Evolutionary conservation across 2,888 invertebrate species (phyloP), one percentile per base, ranked within the genome.

Genomic region (Stenodema calcarata): DNA sequence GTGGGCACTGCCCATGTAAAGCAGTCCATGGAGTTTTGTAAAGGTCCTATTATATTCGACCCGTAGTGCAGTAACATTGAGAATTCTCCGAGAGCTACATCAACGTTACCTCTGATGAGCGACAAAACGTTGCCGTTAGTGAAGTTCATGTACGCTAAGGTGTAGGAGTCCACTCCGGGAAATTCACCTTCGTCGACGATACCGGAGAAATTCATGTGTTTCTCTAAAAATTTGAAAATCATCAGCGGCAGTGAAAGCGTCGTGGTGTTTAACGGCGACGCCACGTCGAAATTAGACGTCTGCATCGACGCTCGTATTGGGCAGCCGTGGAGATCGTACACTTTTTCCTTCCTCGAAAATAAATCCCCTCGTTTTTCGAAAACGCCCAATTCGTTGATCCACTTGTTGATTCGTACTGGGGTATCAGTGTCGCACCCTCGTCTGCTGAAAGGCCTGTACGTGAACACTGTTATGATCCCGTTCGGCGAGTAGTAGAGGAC

Each of bases 1-100:
- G 88, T 81, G 0, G 90, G 90, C 11, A 90, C 89, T 9, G 89
- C 90, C 90, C 90, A 90, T 0, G 90, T 90, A 79, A 89, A 90
- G 73, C 90, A 90, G 28, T 90, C 90, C 89, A 89, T 89, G 76
- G 88, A 87, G 11, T 89, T 89, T 87, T 90, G 89, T 75, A 88
- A 88, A 11, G 89, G 88, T 28, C 89, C 89, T 14, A 88, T 87
- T 0, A 89, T 87, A 12, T 88, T 88, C 1, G 88, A 87, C 73
- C 89, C 88, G 28, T 88, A 86, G 82, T 90, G 89, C 18, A 89
- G 86, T 41, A 89, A 86, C 54, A 89, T 88, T 1, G 89, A 89
- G 79, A 90, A 90, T 81, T 89, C 88, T 3, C 90, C 90, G n/a
- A 90, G 88, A 0, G 89, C 89, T 44, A 90, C 88, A 69, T 90